Base-by-base conservation (phyloP, 2,113 vertebrate species). In the Takifugu bimaculatus region DNA sequence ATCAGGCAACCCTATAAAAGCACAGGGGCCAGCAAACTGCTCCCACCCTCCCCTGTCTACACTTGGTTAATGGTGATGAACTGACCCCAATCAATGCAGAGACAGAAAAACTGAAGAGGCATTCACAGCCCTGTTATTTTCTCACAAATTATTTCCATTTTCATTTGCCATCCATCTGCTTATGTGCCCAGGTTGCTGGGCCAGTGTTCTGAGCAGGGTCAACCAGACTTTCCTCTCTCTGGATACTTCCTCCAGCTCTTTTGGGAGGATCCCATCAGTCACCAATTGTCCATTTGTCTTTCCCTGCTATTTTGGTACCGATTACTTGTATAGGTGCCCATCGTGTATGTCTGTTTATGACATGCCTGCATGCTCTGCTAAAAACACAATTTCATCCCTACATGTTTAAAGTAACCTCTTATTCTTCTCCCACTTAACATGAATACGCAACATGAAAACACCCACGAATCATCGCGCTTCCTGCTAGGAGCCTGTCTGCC, bases 1-100 rank as follows among this genome's bases (percentile, higher is more conserved):
- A 86, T 84, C 86, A 76, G 67, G 15, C 78, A 62, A 71, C 71
- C 77, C 57, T 70, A 57, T 82, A 75, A 82, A 86, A 81, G 78
- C 60, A n/a, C 39, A 68, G 72, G 72, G 80, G 45, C n/a, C 62
- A 48, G 32, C 74, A 20, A 60, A 44, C 63, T 52, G 62, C 67
- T 66, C 64, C 3, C 42, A 50, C 57, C 70, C 50, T 56, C 67
- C 75, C 72, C 20, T 20, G 71, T 70, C 77, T 82, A 29, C 74
- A 67, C 74, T 72, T 54, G 57, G 78, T 75, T 79, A 83, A 85
- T 78, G 76, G 71, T 27, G 47, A 74, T 47, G 72, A 71, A 58
- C 60, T 75, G 78, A 86, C 80, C 81, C 78, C 71, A 79, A 81
- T 84, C 75, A 80, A 70, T 58, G 13, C n/a, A 13, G 0, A 61